These are phyloP conservation scores for Masticophis lateralis DNA, from an alignment of 2,797 vertebrate species.

Conservation along the genomic window DNA sequence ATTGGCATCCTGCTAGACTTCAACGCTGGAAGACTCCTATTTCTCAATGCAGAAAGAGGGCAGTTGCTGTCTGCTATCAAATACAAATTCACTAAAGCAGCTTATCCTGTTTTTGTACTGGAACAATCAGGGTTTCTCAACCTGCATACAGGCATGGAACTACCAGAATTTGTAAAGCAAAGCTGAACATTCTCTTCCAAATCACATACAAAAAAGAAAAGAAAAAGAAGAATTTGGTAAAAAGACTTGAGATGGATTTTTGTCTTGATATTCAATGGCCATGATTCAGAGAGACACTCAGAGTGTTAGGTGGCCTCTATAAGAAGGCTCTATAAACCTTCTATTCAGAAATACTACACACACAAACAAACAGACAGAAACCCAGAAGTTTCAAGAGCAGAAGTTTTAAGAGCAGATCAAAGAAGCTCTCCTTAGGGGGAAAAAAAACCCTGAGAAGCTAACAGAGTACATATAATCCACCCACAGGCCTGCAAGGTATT, in stretches of 20 bases:
- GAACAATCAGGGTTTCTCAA: constrained; percentile 85
- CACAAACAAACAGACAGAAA: neutral
- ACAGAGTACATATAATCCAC: neutral
- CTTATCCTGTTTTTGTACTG: constrained; percentile 83
- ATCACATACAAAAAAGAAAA: neutral
- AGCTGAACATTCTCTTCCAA: constrained; percentile 69
- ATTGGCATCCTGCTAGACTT: constrained; percentile 89
- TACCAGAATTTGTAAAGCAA: constrained; percentile 82
- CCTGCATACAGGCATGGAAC: constrained; percentile 79
- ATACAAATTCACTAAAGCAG: constrained; percentile 78
- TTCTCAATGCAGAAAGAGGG: constrained; percentile 85
- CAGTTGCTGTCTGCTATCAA: constrained; percentile 81
- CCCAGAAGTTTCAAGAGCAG: too few relatives aligned
- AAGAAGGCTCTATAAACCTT: neutral
- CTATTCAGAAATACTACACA: neutral
- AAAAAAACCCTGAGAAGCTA: neutral
- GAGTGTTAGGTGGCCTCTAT: neutral
- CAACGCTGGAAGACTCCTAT: constrained; percentile 76
- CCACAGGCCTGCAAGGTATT: neutral
- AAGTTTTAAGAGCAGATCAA: neutral
- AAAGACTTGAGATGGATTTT: neutral
- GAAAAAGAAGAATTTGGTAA: neutral
- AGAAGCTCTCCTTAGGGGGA: neutral
- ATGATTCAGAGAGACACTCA: neutral
- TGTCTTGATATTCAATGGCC: neutral